phyloP scores from a whole-genome alignment of 2,888 invertebrate genomes.

The Busseola fusca region DNA sequence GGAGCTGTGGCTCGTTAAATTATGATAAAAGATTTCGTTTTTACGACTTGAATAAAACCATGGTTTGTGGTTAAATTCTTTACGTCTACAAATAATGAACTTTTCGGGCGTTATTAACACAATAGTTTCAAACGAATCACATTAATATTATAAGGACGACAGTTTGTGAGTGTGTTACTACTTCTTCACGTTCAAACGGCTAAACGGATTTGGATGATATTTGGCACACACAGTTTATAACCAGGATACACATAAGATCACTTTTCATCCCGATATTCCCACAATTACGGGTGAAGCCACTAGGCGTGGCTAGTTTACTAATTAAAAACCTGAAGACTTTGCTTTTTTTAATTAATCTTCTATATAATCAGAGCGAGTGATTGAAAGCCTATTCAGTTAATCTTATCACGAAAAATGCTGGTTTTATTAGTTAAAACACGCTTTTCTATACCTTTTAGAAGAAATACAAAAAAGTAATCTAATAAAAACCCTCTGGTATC shows the following conservation, averaged over 20 bases:
- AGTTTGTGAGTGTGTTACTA: no score
- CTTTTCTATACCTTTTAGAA: not conserved
- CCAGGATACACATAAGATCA: no score
- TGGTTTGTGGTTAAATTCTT: slow-evolving; percentile 78
- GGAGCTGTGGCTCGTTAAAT: slow-evolving; percentile 81
- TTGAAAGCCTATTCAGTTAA: not conserved
- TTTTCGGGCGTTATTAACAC: slow-evolving; percentile 47
- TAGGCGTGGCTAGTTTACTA: slow-evolving; percentile 1
- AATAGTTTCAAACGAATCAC: slow-evolving; percentile 23
- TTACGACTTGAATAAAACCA: slow-evolving; percentile 80
- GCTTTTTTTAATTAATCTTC: not conserved
- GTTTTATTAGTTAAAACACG: not conserved
- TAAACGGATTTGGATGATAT: no score
- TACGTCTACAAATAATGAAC: slow-evolving; percentile 71
- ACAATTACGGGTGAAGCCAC: no score
- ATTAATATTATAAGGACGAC: no score
- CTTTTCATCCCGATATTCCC: no score
- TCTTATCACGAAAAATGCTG: not conserved
- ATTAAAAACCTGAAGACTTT: not conserved
- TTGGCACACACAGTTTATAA: no score
- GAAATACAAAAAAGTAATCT: not conserved
- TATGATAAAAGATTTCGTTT: slow-evolving; percentile 86
- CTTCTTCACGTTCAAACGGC: no score
- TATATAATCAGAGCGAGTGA: not conserved
- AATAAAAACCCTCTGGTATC: slow-evolving; percentile 4